Evolutionary conservation across 1,140 invertebrate species (phyloP).

Genomic region (Patella vulgata): DNA sequence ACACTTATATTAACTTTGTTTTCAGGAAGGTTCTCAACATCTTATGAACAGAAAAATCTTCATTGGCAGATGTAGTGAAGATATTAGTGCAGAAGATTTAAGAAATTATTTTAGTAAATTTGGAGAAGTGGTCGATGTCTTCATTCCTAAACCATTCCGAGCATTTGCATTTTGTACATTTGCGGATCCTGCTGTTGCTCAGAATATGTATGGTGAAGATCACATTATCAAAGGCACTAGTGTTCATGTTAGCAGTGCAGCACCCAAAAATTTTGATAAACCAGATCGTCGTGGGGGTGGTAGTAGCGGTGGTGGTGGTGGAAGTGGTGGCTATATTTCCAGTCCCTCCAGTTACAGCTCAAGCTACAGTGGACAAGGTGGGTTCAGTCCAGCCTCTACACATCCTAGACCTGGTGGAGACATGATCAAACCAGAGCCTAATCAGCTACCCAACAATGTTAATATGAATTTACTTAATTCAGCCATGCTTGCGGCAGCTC

Average conservation of each 20-base stretch:
- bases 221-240: constrained; percentile 96
- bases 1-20: constrained; percentile 23
- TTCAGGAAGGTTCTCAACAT: constrained; percentile 58
- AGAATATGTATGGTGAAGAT: constrained; percentile 94
- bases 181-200: constrained; percentile 76
- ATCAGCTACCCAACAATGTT: constrained; percentile 36
- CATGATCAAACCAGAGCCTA: constrained; percentile 24
- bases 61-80: constrained; percentile 67
- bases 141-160: constrained; percentile 70
- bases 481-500: constrained; percentile 61
- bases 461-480: constrained; percentile 56
- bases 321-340: too few species aligned
- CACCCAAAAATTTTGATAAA: constrained; percentile 76
- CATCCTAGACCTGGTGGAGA: constrained; percentile 30
- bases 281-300: constrained; percentile 24
- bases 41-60: constrained; percentile 67
- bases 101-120: constrained; percentile 66
- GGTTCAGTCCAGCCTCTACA: constrained; percentile 29
- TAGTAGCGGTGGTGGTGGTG: constrained; percentile 8
- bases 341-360: too few species aligned
- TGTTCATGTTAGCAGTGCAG: constrained; percentile 95
- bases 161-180: constrained; percentile 71
- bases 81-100: constrained; percentile 66
- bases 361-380: constrained; percentile 28
- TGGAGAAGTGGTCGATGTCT: constrained; percentile 69